These are phyloP conservation scores for Caenorhabditis panamensis DNA, from an alignment of 2,888 invertebrate genomes.

Conservation along the genomic window DNA sequence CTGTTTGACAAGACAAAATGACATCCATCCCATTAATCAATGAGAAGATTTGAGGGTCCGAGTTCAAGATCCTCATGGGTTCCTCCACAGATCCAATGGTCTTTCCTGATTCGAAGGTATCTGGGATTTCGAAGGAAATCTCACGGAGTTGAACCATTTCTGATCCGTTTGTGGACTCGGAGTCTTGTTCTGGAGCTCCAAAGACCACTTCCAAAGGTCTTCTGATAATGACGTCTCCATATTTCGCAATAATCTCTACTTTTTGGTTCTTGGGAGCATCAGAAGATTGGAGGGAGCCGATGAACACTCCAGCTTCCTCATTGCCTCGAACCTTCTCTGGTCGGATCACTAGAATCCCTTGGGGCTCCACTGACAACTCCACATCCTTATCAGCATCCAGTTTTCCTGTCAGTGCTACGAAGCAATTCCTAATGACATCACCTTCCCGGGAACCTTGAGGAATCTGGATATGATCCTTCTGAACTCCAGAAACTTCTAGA, in stretches of 20 bases:
- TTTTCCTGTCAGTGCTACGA: constrained; percentile 7
- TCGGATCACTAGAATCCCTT: constrained; percentile 27
- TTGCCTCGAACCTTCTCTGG: background rate
- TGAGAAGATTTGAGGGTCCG: constrained; percentile 48
- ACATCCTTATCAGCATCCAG: background rate
- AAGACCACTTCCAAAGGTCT: constrained; percentile 10
- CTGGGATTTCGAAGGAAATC: constrained; percentile 27
- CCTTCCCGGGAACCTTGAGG: constrained; percentile 10
- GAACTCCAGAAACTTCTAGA: constrained; percentile 3
- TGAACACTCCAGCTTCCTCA: constrained; percentile 28
- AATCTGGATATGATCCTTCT: constrained; percentile 1
- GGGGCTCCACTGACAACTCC: constrained; percentile 30
- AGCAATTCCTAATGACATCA: constrained; percentile 25
- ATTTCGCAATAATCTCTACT: constrained; percentile 30
- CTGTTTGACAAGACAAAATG: constrained; percentile 63
- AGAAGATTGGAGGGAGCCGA: background rate
- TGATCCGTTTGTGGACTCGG: constrained; percentile 1
- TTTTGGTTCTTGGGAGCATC: background rate
- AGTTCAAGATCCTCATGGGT: constrained; percentile 45
- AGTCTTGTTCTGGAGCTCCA: background rate
- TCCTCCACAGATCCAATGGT: constrained; percentile 49
- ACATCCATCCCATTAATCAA: constrained; percentile 60
- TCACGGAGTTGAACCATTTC: constrained; percentile 31
- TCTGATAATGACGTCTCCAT: constrained; percentile 16
- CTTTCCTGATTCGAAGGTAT: constrained; percentile 34